These are phyloP conservation scores for Gymnocypris eckloni DNA, from an alignment of 2,797 vertebrate genomes.

Conservation along the genomic window DNA sequence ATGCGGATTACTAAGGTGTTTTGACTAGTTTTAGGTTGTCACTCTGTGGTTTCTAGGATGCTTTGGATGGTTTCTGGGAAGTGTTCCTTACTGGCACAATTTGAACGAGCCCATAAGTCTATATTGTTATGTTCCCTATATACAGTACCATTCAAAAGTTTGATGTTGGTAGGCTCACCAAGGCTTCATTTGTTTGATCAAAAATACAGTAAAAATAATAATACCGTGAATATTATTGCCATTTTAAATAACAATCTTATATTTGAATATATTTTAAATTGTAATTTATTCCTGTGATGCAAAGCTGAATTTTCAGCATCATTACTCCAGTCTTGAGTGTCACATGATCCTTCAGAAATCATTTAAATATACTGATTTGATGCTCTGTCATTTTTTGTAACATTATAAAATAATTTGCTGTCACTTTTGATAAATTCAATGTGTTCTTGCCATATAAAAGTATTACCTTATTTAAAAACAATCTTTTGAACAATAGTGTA, in stretches of 20 bases:
- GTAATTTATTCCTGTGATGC: background rate
- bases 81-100: too few species aligned
- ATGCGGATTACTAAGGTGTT: background rate
- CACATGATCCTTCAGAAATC: background rate
- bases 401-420: background rate
- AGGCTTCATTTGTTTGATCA: background rate
- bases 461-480: background rate
- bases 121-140: background rate
- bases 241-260: background rate
- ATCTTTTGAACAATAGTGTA: background rate
- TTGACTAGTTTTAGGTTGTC: background rate
- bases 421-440: background rate
- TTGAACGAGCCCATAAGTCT: background rate
- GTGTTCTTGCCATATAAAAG: background rate
- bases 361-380: too few species aligned
- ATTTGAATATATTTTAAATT: background rate
- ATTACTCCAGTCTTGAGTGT: background rate
- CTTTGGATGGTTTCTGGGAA: background rate
- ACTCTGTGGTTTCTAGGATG: background rate
- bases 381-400: background rate
- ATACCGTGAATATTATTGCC: background rate
- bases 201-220: background rate
- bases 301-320: conserved; percentile 4
- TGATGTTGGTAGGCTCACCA: background rate
- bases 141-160: background rate